Evolutionary conservation across 2,888 invertebrate genomes (phyloP).

Genomic region (Nebria salina): DNA sequence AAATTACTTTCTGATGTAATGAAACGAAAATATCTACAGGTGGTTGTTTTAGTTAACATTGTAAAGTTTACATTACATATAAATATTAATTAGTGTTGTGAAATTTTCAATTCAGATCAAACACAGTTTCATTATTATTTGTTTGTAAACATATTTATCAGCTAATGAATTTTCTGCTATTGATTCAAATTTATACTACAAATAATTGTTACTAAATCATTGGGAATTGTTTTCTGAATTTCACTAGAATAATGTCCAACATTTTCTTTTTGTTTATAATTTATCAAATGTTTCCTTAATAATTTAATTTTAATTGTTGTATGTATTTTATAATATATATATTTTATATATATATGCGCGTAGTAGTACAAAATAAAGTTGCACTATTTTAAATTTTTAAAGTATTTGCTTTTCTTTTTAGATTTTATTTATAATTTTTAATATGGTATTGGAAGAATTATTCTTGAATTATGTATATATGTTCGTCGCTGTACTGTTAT

Average conservation of each 20-base stretch:
- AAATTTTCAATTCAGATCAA: neutral
- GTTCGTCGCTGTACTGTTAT: neutral
- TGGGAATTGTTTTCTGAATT: neutral
- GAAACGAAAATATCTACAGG: neutral
- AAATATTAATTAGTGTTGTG: neutral
- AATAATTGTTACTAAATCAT: neutral
- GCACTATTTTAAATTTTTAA: too few species aligned
- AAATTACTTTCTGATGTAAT: neutral
- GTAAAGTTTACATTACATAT: neutral
- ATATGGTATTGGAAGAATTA: too few species aligned
- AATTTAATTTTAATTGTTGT: too few species aligned
- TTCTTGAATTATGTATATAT: neutral
- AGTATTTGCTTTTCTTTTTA: too few species aligned
- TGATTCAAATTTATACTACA: neutral
- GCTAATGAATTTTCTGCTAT: neutral
- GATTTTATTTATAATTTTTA: too few species aligned
- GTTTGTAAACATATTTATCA: neutral
- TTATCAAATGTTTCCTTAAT: too few species aligned
- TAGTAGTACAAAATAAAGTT: too few species aligned
- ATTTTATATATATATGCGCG: too few species aligned
- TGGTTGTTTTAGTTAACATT: slow-evolving; percentile 1
- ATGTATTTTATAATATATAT: too few species aligned
- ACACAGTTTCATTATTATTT: neutral
- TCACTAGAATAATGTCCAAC: too few species aligned
- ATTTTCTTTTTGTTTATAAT: too few species aligned